Evolutionary conservation across 2,888 invertebrate genomes (phyloP).

Genomic region (Leucoptera coffeella): DNA sequence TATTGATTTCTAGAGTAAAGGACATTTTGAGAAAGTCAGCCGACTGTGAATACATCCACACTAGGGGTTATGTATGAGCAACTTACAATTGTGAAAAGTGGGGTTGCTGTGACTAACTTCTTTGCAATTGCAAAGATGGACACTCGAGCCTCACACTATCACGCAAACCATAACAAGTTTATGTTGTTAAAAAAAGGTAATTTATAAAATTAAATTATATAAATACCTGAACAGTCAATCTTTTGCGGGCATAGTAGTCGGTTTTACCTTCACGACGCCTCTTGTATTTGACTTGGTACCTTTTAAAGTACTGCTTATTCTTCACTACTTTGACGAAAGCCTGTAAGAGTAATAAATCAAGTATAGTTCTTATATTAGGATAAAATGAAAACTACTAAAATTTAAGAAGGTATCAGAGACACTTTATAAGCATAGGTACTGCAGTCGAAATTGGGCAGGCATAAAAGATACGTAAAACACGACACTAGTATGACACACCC

Average conservation of each 20-base stretch:
- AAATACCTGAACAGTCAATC: conserved; percentile 79
- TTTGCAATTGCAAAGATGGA: too few relatives aligned
- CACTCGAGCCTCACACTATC: too few relatives aligned
- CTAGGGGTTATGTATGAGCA: too few relatives aligned
- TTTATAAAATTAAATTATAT: conserved; percentile 1
- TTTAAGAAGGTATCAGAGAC: conserved; percentile 26
- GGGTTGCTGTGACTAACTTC: too few relatives aligned
- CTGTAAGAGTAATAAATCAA: conserved; percentile 41
- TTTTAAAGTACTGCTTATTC: conserved; percentile 99
- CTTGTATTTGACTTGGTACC: conserved; percentile 96
- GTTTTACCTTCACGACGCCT: conserved; percentile 98
- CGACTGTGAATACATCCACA: too few relatives aligned
- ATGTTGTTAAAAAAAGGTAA: too few relatives aligned
- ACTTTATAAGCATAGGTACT: conserved; percentile 36
- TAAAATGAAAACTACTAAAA: background rate
- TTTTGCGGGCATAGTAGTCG: conserved; percentile 97
- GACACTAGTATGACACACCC: too few relatives aligned
- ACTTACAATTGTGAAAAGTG: too few relatives aligned
- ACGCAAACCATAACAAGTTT: too few relatives aligned
- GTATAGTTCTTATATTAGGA: background rate
- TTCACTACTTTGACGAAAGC: conserved; percentile 99
- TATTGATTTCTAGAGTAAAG: too few relatives aligned
- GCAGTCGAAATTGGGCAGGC: conserved; percentile 17
- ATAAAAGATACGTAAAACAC: conserved; percentile 36
- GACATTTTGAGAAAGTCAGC: too few relatives aligned